Evolutionary conservation across 2,888 invertebrate species (phyloP), one percentile per base, ranked within the genome.

Genomic region (Cetonia aurata): DNA sequence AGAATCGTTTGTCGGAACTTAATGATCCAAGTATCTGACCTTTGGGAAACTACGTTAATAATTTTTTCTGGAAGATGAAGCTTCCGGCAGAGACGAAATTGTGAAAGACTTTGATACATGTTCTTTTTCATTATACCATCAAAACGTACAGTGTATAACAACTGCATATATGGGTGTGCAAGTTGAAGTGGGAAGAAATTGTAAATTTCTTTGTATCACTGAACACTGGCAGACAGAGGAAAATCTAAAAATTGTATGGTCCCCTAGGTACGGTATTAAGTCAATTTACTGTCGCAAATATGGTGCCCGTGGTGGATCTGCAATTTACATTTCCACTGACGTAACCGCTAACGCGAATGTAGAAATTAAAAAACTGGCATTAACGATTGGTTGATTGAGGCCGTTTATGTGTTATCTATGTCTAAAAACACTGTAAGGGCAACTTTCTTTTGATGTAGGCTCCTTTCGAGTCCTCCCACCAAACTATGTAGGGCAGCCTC

Each of bases 141-240:
- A 25, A 25, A 25, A 25, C 25, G 25, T 50, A 17, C 46, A 46
- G 2, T 10, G 46, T 46, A 50, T 50, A 48, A 13, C 15, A 13
- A 13, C 15, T 17, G 17, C 15, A 1, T 50, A 17, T 17, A 50
- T 50, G 50, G 15, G 50, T 52, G 10, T 52, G 44, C 19, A 68
- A 19, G 57, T 42, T 56, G 25, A 53, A 44, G 12, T 68, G 9
- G 42, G 13, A 41, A 33, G 33, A 57, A 37, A 42, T 42, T 57
- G 57, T 37, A 37, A 37, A 13, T 57, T 57, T 42, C 37, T 33
- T 4, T 57, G 37, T 37, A 57, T 57, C 17, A 57, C 37, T 57
- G 33, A 57, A 42, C 57, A 57, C 42, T 57, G 37, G 57, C 37
- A 57, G 33, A 15, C 37, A n/a, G 10, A 57, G 17, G 17, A 57